Conservation (phyloP, 2,797 vertebrate genomes). For the Capromys pilorides region DNA sequence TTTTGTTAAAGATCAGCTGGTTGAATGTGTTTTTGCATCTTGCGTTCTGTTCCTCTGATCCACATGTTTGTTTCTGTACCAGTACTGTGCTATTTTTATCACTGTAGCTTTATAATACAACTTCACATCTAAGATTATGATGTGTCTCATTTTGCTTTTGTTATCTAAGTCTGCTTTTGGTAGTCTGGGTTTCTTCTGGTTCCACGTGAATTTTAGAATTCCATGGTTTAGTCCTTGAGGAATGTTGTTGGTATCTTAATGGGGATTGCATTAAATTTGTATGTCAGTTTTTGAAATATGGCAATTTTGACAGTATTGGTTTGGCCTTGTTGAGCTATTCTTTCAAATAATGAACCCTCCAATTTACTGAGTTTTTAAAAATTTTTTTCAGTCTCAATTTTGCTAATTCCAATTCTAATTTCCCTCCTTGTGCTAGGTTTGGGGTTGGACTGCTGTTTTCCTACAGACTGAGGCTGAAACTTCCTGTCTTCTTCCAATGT, state of each 20-base stretch:
- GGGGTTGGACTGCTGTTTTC: not conserved
- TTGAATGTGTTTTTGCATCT: not conserved
- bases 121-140: not conserved
- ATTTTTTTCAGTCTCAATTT: too few relatives aligned
- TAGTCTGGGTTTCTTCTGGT: too few relatives aligned
- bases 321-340: not conserved
- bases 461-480: not conserved
- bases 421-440: not conserved
- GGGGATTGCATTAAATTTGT: too few relatives aligned
- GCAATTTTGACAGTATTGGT: too few relatives aligned
- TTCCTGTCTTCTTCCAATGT: too few relatives aligned
- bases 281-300: too few relatives aligned
- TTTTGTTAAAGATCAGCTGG: not conserved
- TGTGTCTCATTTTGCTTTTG: not conserved
- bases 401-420: not conserved
- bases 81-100: not conserved
- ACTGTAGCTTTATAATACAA: not conserved
- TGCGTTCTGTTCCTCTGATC: not conserved
- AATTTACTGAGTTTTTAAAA: too few relatives aligned
- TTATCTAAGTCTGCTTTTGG: too few relatives aligned
- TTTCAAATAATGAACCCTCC: not conserved
- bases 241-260: too few relatives aligned
- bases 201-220: too few relatives aligned
- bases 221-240: too few relatives aligned
- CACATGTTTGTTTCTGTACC: too few relatives aligned